phyloP scores from a whole-genome alignment of 1,140 invertebrate genomes.

The Coelopa frigida region DNA sequence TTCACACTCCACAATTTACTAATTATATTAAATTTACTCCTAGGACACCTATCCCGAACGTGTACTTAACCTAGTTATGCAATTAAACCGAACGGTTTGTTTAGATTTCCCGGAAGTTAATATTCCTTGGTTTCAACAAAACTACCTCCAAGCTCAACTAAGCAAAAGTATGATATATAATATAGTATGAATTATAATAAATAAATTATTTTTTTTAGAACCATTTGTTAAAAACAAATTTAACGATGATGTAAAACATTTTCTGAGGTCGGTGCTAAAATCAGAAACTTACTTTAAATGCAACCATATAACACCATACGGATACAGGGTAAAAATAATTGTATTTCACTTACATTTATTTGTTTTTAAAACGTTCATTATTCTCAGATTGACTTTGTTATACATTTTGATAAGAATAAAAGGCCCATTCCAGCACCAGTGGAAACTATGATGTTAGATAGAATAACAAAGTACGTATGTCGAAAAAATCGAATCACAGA shows the following conservation, averaged over 20 bases:
- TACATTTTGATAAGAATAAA: slow-evolving; percentile 35
- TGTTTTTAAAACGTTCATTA: background rate
- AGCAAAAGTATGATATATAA: slow-evolving; percentile 28
- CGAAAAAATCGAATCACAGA: background rate
- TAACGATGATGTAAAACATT: slow-evolving; percentile 22
- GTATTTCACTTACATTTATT: background rate
- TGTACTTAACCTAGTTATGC: slow-evolving; percentile 51
- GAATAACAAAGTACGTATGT: slow-evolving; percentile 32
- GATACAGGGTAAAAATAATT: slow-evolving; percentile 22
- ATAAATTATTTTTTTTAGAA: slow-evolving; percentile 19
- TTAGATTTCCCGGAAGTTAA: slow-evolving; percentile 54
- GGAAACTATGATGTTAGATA: slow-evolving; percentile 33
- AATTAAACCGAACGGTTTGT: slow-evolving; percentile 56
- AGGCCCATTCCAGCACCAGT: slow-evolving; percentile 23
- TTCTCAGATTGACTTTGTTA: slow-evolving; percentile 39
- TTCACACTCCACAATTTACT: slow-evolving; percentile 4
- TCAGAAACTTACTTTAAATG: slow-evolving; percentile 30
- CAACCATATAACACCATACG: slow-evolving; percentile 42
- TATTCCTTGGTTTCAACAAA: slow-evolving; percentile 60
- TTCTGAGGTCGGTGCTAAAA: slow-evolving; percentile 25
- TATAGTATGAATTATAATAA: slow-evolving; percentile 15
- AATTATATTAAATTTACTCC: slow-evolving; percentile 18
- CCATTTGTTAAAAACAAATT: slow-evolving; percentile 16
- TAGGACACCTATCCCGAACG: slow-evolving; percentile 48
- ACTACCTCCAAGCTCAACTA: slow-evolving; percentile 50